Evolutionary conservation across 2,888 invertebrate species (phyloP).

Genomic region (Amblyteles armatorius): DNA sequence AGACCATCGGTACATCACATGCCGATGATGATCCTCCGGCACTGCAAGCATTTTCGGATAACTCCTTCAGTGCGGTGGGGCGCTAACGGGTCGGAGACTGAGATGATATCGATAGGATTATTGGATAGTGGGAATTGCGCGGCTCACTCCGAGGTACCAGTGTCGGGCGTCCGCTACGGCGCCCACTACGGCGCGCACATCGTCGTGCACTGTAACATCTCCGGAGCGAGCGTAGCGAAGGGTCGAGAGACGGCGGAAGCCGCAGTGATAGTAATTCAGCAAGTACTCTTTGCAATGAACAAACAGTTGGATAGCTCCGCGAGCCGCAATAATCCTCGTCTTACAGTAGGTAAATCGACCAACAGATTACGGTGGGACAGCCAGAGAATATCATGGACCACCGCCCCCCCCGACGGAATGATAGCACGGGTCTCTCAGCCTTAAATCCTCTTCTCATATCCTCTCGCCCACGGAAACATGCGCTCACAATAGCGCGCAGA

Average conservation of each 20-base stretch:
- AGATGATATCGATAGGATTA: conserved; percentile 49
- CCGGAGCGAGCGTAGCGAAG: background rate
- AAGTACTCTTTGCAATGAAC: conserved; percentile 63
- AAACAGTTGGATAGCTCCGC: conserved; percentile 63
- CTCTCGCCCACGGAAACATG: conserved; percentile 21
- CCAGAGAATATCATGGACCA: conserved; percentile 58
- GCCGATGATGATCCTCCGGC: background rate
- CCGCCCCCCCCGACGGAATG: conserved; percentile 20
- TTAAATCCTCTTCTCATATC: conserved; percentile 31
- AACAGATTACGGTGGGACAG: conserved; percentile 58
- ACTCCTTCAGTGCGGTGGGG: background rate
- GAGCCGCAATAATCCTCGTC: conserved; percentile 69
- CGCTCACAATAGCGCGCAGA: conserved; percentile 11
- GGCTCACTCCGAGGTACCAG: conserved; percentile 12
- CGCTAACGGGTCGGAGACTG: background rate
- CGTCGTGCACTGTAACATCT: conserved; percentile 21
- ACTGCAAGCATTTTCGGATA: background rate
- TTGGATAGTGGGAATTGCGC: conserved; percentile 46
- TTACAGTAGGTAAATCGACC: conserved; percentile 63
- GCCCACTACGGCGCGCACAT: background rate
- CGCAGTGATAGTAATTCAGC: conserved; percentile 54
- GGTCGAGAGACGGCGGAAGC: conserved; percentile 56
- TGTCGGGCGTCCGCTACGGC: background rate
- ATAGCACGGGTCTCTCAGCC: conserved; percentile 31
- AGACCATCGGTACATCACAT: background rate